Percentiles rank a stretch among this genome's conserved stretches.
Conservation (phyloP, 2,797 vertebrate species). For the Pampus argenteus region DNA sequence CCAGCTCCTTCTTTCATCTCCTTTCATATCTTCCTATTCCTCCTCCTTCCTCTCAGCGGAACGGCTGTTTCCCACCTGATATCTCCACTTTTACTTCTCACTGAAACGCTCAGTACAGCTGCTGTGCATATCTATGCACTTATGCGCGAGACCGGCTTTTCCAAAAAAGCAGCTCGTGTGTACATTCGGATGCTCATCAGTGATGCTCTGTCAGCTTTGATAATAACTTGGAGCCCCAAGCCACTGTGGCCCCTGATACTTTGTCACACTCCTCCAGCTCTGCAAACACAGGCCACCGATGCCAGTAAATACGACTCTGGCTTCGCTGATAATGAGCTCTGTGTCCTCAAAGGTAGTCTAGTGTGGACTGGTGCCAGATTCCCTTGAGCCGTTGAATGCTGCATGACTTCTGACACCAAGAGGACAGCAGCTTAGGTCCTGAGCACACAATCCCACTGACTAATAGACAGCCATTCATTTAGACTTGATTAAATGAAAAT, state of each 20-base stretch:
- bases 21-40: slow-evolving; percentile 46
- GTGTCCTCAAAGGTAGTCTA: slow-evolving; percentile 69
- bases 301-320: slow-evolving; percentile 67
- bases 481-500: slow-evolving; percentile 69
- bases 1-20: slow-evolving; percentile 68
- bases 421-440: slow-evolving; percentile 47
- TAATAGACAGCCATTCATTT: slow-evolving; percentile 60
- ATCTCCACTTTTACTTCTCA: slow-evolving; percentile 39
- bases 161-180: slow-evolving; percentile 24
- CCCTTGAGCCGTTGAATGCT: slow-evolving; percentile 43
- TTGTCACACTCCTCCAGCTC: slow-evolving; percentile 68
- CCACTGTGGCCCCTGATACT: slow-evolving; percentile 58
- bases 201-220: slow-evolving; percentile 71
- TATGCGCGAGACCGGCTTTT: slow-evolving; percentile 28
- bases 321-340: slow-evolving; percentile 73
- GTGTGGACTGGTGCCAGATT: slow-evolving; percentile 62
- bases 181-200: slow-evolving; percentile 62
- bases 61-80: slow-evolving; percentile 54
- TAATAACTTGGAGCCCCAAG: slow-evolving; percentile 62
- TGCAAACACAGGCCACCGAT: slow-evolving; percentile 58
- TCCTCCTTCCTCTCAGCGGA: slow-evolving; percentile 40
- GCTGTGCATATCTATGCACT: slow-evolving; percentile 27
- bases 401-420: slow-evolving; percentile 61
- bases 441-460: slow-evolving; percentile 34
- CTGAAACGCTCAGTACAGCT: slow-evolving; percentile 45